Base-by-base conservation (phyloP, 2,113 vertebrate species). In the Zonotrichia leucophrys region DNA sequence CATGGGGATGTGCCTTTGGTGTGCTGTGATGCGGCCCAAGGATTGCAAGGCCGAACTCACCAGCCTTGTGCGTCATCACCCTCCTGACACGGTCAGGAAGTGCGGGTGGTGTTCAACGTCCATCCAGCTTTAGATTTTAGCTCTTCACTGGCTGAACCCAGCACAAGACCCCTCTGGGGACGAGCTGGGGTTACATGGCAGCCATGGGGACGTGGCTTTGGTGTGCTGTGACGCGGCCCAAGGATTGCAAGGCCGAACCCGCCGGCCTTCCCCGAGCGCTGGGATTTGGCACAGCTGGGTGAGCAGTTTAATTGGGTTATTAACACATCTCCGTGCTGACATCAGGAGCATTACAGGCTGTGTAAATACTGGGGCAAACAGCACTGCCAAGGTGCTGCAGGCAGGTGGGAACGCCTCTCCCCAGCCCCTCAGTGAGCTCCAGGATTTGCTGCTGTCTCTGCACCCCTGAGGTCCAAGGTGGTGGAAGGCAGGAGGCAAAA, bases 281-380 rank as follows among this genome's bases (percentile, higher is more conserved):
- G 50, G 73, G 83, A 91, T 92, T 87, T 86, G 83, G 22, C 92
- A 93, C 33, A 95, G 88, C 64, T 84, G 94, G 88, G 23, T 97
- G 94, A 93, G 31, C 83, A 2, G 47, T 78, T 96, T 97, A 95
- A 96, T 93, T 90, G 85, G 53, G 79, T 92, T 95, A 96, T 96
- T 96, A 97, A 95, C 92, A 92, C 92, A 10, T 93, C 90, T 95
- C 83, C 76, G 70, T 15, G 2, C 85, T 87, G 94, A 96, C 96
- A 94, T 92, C 88, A 88, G 76, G 50, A 67, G 64, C 55, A 1
- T 74, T 42, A 88, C 56, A 25, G 3, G 3, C 85, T 90, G 92
- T 72, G 92, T 86, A 94, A 96, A 96, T 10, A 96, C 1, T 1
- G 20, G 72, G 72, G 25, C 66, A 25, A 37, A 18, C 0, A 13